phyloP scores from a whole-genome alignment of 2,113 vertebrate species.

The Nothoprocta perdicaria region DNA sequence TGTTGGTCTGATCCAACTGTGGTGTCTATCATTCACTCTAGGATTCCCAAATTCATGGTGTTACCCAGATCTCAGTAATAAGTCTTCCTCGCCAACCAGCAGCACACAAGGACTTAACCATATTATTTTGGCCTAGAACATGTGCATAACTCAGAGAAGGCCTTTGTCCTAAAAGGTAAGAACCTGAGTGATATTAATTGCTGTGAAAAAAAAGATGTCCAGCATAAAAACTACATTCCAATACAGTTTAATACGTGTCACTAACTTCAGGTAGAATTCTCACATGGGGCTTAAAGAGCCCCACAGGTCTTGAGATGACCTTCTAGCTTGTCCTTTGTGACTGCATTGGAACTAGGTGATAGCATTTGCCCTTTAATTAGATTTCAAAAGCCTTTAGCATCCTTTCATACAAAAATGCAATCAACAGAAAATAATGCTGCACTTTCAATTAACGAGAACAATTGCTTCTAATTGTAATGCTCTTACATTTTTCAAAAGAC shows the following conservation, averaged over 20 bases:
- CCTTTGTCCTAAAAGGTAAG: background rate
- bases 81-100: background rate
- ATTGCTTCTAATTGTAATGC: slow-evolving; percentile 77
- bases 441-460: slow-evolving; percentile 80
- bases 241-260: background rate
- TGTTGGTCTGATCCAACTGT: background rate
- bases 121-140: background rate
- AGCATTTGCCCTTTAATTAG: slow-evolving; percentile 24
- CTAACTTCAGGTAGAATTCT: background rate
- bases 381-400: slow-evolving; percentile 61
- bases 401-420: slow-evolving; percentile 49
- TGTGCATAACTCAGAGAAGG: accelerated
- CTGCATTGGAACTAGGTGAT: background rate
- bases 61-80: background rate
- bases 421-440: slow-evolving; percentile 74
- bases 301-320: background rate
- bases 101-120: background rate
- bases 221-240: background rate
- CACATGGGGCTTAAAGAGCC: background rate
- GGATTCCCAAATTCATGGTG: background rate
- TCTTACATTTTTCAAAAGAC: slow-evolving; percentile 76
- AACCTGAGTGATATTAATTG: background rate
- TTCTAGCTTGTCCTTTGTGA: background rate
- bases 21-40: background rate
- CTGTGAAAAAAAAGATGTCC: background rate